Evolutionary conservation across 35 echinoderm and acorn worm species (phyloP).

Genomic region (Acanthaster planci): DNA sequence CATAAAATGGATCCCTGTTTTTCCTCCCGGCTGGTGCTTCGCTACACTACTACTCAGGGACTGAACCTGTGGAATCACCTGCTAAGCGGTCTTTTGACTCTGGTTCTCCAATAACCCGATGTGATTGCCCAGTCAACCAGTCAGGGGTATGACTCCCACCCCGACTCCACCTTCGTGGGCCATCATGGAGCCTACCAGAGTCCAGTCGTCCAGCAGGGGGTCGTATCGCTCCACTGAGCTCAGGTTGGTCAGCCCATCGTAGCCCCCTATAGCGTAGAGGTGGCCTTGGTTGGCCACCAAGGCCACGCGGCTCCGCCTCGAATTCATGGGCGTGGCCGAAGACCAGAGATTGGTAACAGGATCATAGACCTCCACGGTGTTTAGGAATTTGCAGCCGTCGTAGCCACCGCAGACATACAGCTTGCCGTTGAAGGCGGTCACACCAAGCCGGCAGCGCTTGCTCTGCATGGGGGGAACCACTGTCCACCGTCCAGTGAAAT

Average conservation of each 20-base stretch:
- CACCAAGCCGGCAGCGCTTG: conserved; percentile 92
- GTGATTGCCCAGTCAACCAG: conserved; percentile 23
- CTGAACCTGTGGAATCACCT: too few species aligned
- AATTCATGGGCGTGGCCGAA: conserved; percentile 81
- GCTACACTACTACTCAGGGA: too few species aligned
- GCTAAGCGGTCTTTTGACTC: too few species aligned
- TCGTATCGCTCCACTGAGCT: conserved; percentile 95
- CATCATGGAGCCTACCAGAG: conserved; percentile 68
- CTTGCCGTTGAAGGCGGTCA: conserved; percentile 92
- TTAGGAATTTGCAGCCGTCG: conserved; percentile 90
- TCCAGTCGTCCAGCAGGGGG: conserved; percentile 71
- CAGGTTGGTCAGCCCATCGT: conserved; percentile 92
- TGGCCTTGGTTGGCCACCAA: conserved; percentile 87
- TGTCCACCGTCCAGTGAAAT: conserved; percentile 96
- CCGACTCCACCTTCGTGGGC: conserved; percentile 96
- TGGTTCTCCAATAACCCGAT: too few species aligned
- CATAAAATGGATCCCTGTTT: too few species aligned
- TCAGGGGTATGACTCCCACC: conserved; percentile 87
- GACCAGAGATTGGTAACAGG: conserved; percentile 87
- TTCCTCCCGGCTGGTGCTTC: too few species aligned
- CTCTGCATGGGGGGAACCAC: conserved; percentile 87
- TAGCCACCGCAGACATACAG: conserved; percentile 97
- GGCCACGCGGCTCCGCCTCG: conserved; percentile 83
- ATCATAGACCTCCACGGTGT: conserved; percentile 95
- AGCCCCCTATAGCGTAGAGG: conserved; percentile 92